Evolutionary conservation across 2,113 vertebrate genomes (phyloP).

Genomic region (Gnathonemus echidnorhynchus): DNA sequence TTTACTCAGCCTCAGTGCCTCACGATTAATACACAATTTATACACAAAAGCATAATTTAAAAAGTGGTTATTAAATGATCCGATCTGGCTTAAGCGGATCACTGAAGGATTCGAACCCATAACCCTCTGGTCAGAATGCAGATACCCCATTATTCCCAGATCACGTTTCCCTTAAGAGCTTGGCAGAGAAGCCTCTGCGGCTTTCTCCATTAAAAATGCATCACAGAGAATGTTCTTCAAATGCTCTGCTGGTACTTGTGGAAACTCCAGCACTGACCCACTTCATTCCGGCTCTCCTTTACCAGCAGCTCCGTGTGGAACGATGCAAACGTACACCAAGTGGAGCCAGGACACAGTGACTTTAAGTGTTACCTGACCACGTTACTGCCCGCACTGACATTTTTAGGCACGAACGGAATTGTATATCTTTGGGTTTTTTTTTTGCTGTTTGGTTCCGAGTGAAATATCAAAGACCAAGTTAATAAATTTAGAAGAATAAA

Average conservation of each 20-base stretch:
- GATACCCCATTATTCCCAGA: neutral
- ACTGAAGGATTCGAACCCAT: neutral
- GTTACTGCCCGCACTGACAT: neutral
- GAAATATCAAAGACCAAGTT: neutral
- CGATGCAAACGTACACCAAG: neutral
- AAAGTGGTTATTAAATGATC: neutral
- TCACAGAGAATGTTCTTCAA: constrained; percentile 5
- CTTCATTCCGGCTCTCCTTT: neutral
- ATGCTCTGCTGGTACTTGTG: neutral
- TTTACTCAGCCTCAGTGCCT: neutral
- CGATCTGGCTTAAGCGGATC: neutral
- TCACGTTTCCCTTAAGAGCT: neutral
- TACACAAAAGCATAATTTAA: neutral
- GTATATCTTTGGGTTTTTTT: neutral
- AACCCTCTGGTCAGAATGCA: neutral
- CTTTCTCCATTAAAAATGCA: constrained; percentile 2
- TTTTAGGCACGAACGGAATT: neutral
- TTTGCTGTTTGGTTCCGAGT: neutral
- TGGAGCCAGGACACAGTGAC: neutral
- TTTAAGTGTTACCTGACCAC: neutral
- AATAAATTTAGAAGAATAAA: neutral
- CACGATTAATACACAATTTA: neutral
- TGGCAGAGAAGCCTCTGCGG: neutral
- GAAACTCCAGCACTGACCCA: neutral
- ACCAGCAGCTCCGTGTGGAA: neutral